Evolutionary conservation across 2,888 invertebrate species (phyloP), one percentile per base, ranked within the genome.

Genomic region (Orthosia gothica): DNA sequence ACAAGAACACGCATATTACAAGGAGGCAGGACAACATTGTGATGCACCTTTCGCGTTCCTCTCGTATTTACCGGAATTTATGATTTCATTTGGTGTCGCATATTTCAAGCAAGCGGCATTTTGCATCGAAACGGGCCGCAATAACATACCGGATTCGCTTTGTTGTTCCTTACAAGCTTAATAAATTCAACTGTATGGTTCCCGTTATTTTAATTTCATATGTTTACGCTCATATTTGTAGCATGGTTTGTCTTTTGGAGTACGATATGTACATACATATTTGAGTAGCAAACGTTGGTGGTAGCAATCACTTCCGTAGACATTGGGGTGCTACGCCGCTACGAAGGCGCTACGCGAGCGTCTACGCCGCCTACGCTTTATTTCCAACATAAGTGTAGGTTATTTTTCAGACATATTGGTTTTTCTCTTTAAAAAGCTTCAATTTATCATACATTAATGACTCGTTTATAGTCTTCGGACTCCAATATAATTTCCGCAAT

Each of bases 1-100:
- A 75, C 12, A 20, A 63, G 62, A 69, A 54, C 50, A 67, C 67
- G 76, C 74, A 57, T 68, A 71, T 76, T 79, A 82, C 83, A 85
- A 85, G 82, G 81, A 74, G 81, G 72, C 81, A 78, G 86, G 87
- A 87, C 85, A 83, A 83, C 83, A 86, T 84, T 82, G 84, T 87
- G 87, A 87, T 87, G 88, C 89, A 89, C 91, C 88, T 88, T 79
- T 88, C 84, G 87, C 87, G 87, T 87, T 91, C 91, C 85, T 87
- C 80, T 89, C 90, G 88, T 93, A 92, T 94, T 94, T 92, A 92
- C 92, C 83, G 87, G 89, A 94, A 95, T 95, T 95, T 95, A 95
- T 95, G 94, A 93, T 94, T 95, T 95, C 94, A 95, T 95, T 95
- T 95, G 92, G 93, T 91, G 91, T 93, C 93, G 93, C 94, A 93